Conservation (phyloP, 2,888 invertebrate genomes). For the Creontiades dilutus region DNA sequence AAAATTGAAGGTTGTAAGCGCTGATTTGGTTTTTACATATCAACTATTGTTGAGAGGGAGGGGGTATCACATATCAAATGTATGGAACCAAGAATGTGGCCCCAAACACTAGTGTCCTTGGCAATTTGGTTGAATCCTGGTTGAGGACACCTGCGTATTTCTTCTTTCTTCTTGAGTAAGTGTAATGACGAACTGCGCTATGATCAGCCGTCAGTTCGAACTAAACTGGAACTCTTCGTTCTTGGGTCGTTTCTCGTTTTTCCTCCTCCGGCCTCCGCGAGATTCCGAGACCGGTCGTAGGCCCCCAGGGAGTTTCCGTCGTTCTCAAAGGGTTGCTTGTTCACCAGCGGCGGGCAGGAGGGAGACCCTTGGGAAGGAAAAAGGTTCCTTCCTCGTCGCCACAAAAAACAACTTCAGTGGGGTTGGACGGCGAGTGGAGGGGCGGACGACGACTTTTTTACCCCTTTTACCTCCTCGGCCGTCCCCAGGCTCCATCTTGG, state of each 20-base stretch:
- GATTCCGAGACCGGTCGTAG: constrained; percentile 32
- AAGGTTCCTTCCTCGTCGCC: constrained; percentile 28
- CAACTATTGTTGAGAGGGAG: no score
- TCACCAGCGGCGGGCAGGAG: neutral
- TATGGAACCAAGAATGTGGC: no score
- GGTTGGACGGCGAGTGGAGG: neutral
- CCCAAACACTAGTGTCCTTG: no score
- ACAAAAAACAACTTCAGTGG: neutral
- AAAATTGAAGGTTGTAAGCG: no score
- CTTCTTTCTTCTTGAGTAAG: no score
- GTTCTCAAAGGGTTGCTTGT: constrained; percentile 35
- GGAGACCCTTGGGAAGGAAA: constrained; percentile 34
- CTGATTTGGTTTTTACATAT: no score
- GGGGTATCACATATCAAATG: no score
- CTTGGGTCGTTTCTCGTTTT: neutral
- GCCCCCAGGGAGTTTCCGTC: constrained; percentile 2
- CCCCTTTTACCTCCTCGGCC: constrained; percentile 16
- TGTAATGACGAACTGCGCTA: no score
- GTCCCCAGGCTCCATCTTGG: constrained; percentile 25
- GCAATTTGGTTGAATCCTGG: no score
- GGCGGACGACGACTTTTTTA: constrained; percentile 10
- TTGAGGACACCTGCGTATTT: no score
- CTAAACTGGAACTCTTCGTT: neutral
- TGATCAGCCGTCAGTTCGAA: no score
- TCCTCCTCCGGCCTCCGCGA: neutral